phyloP scores from a whole-genome alignment of 1,140 invertebrate genomes.

The Orchestia grillus region DNA sequence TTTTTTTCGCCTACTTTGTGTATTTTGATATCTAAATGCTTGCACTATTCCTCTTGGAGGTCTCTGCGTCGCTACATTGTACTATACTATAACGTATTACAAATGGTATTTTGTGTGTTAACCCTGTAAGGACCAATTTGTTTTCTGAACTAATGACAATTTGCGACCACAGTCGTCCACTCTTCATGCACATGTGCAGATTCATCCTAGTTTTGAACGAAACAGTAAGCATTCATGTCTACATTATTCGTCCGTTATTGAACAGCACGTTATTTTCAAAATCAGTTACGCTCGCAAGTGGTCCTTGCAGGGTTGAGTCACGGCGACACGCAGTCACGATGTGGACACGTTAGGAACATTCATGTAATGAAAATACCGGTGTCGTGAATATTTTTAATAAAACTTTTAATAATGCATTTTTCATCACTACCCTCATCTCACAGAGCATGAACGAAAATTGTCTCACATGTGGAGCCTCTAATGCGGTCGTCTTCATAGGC shows the following conservation, averaged over 20 bases:
- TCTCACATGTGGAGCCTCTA: background rate
- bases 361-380: background rate
- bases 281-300: no score
- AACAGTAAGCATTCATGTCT: no score
- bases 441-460: background rate
- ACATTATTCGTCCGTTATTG: no score
- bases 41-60: background rate
- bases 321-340: background rate
- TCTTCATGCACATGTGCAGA: no score
- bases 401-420: slow-evolving; percentile 1
- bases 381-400: background rate
- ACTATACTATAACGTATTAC: no score
- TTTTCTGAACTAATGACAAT: no score
- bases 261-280: no score
- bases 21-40: background rate
- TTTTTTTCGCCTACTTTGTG: background rate
- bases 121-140: no score
- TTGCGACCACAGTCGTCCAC: no score
- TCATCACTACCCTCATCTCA: background rate
- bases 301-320: no score
- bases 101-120: no score
- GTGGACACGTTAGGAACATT: background rate
- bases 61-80: background rate
- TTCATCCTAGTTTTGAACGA: no score
- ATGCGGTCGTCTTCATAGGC: background rate